Evolutionary conservation across 2,797 vertebrate genomes (phyloP), one percentile per base, ranked within the genome.

Genomic region (Acanthurus leucopareius): DNA sequence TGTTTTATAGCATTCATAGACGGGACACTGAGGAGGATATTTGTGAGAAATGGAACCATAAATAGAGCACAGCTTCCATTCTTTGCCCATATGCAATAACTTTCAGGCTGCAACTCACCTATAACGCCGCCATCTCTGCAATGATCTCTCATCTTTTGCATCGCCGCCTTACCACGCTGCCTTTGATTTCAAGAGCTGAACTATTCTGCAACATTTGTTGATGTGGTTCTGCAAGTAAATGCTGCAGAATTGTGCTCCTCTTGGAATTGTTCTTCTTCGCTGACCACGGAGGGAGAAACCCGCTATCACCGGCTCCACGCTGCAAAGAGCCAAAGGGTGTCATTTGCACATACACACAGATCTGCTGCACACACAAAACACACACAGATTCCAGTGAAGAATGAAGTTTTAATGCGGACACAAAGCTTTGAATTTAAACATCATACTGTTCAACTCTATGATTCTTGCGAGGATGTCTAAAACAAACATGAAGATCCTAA

Each of bases 141-240:
- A 85, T 70, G 88, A 83, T 82, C 82, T 72, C 79, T 88, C 91
- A 91, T 93, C 86, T 78, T 89, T 87, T 90, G 88, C 91, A 86
- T 92, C 87, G 86, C 88, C 85, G 83, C 85, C 75, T 91, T 84
- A 90, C 90, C 87, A 66, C 84, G 61, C 89, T 78, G 89, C 91
- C 90, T 93, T 94, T 95, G 91, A 94, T 95, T 95, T 95, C 93
- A 95, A 95, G 95, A 95, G 95, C 91, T 93, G 95, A 95, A 95
- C 95, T 95, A 95, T 95, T 95, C 95, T 95, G 94, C 94, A 95
- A 95, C 94, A 95, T 95, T 95, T 95, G 94, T 95, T 95, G 91
- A 93, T 95, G 93, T 93, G 91, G 93, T 92, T 92, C 90, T 94
- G 94, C 89, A 93, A 94, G 94, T 95, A 95, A 95, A 95, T 94